Evolutionary conservation across 2,888 invertebrate genomes (phyloP).

Genomic region (Tridacna gigas): DNA sequence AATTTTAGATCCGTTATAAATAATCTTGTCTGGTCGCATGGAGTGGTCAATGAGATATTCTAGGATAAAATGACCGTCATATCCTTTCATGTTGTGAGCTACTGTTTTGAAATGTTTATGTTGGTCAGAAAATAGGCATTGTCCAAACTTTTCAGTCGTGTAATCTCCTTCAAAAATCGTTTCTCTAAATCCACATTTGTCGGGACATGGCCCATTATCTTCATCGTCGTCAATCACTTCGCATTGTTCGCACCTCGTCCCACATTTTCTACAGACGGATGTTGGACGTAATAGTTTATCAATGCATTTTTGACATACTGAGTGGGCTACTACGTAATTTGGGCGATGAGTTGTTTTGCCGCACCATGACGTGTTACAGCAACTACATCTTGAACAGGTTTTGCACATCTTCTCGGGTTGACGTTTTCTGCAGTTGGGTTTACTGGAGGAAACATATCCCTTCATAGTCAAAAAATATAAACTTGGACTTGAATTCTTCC

Average conservation of each 20-base stretch:
- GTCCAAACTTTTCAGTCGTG: constrained; percentile 39
- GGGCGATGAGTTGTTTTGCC: constrained; percentile 45
- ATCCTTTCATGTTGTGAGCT: constrained; percentile 55
- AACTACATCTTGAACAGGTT: constrained; percentile 29
- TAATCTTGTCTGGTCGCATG: constrained; percentile 46
- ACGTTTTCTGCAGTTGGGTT: no score
- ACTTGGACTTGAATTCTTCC: constrained; percentile 34
- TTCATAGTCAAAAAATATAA: constrained; percentile 46
- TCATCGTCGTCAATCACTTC: constrained; percentile 36
- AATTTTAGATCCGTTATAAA: constrained; percentile 50
- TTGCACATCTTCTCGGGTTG: constrained; percentile 27
- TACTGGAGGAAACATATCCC: no score
- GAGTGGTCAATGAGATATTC: constrained; percentile 56
- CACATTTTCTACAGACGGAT: constrained; percentile 44
- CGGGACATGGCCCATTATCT: constrained; percentile 49
- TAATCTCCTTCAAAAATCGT: constrained; percentile 45
- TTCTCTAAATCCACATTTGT: constrained; percentile 54
- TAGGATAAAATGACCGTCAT: constrained; percentile 54
- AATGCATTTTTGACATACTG: constrained; percentile 40
- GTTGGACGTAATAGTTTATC: constrained; percentile 22
- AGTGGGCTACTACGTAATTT: constrained; percentile 51
- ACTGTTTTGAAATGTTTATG: constrained; percentile 47
- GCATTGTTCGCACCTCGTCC: constrained; percentile 46
- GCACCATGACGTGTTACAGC: constrained; percentile 43
- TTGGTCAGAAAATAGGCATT: constrained; percentile 48